These are phyloP conservation scores for Ascidia mentula DNA, from an alignment of 23 tunicate genomes.

Conservation along the genomic window DNA sequence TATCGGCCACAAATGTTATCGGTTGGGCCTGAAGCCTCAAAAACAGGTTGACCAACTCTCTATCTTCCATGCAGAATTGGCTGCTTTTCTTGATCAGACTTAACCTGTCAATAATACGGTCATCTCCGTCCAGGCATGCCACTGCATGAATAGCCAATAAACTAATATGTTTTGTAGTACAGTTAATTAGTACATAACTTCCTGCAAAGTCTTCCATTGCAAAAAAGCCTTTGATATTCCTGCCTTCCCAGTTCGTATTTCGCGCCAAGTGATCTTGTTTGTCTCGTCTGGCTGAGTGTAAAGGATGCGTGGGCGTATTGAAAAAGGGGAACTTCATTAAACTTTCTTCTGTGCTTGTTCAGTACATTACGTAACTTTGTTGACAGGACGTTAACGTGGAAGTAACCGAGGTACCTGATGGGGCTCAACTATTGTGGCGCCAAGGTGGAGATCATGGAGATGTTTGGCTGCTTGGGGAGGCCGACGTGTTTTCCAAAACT, in stretches of 20 bases:
- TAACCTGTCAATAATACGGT: not conserved
- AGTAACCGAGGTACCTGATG: constrained; percentile 22
- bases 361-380: not conserved
- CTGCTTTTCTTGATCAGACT: not conserved
- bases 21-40: not conserved
- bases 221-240: no score
- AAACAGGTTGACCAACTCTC: not conserved
- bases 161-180: not conserved
- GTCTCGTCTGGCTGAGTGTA: no score
- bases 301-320: no score
- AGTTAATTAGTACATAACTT: not conserved
- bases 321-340: no score
- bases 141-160: not conserved
- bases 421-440: constrained; percentile 37
- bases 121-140: not conserved
- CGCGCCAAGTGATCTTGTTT: no score
- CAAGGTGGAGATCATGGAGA: constrained; percentile 64
- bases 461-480: constrained; percentile 66
- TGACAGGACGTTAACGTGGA: constrained; percentile 44
- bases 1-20: not conserved
- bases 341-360: no score
- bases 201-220: no score
- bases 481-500: constrained; percentile 7
- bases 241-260: no score
- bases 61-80: not conserved